phyloP scores from a whole-genome alignment of 2,113 vertebrate genomes.

The Coptodon rendalli region DNA sequence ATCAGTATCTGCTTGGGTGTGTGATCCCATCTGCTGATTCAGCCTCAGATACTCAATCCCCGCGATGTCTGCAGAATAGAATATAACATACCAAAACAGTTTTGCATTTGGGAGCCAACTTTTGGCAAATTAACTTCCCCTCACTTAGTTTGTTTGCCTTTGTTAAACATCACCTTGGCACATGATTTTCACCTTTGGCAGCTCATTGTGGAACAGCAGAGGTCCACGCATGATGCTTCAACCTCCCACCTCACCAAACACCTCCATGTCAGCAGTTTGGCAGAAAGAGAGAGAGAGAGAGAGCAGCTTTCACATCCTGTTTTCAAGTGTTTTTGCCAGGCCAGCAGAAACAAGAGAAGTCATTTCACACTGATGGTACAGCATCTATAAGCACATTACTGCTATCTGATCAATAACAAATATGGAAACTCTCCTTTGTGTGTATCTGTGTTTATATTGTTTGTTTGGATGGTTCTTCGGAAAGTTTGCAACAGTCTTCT shows the following conservation, averaged over 20 bases:
- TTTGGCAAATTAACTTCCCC: not conserved
- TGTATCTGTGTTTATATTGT: not conserved
- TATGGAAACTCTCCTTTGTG: not conserved
- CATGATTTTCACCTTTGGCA: slow-evolving; percentile 16
- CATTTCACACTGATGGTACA: slow-evolving; percentile 32
- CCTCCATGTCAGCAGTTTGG: slow-evolving; percentile 57
- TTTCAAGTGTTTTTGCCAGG: slow-evolving; percentile 47
- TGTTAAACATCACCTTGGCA: slow-evolving; percentile 36
- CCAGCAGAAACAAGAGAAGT: slow-evolving; percentile 66
- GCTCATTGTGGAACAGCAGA: slow-evolving; percentile 17
- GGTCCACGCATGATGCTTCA: slow-evolving; percentile 18
- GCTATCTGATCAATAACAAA: slow-evolving; percentile 10
- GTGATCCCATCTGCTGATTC: slow-evolving; percentile 41
- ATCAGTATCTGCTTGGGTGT: not conserved
- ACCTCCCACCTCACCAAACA: not conserved
- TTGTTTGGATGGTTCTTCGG: not conserved
- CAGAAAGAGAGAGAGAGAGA: slow-evolving; percentile 2
- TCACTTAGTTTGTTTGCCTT: not conserved
- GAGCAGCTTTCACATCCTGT: slow-evolving; percentile 55
- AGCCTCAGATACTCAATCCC: slow-evolving; percentile 30
- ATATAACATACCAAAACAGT: not conserved
- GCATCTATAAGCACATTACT: slow-evolving; percentile 31
- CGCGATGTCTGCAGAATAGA: slow-evolving; percentile 11
- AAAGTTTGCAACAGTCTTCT: not conserved
- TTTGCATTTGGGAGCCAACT: not conserved